These are phyloP conservation scores for Squalus acanthias DNA, from an alignment of 2,797 vertebrate species.

Conservation along the genomic window DNA sequence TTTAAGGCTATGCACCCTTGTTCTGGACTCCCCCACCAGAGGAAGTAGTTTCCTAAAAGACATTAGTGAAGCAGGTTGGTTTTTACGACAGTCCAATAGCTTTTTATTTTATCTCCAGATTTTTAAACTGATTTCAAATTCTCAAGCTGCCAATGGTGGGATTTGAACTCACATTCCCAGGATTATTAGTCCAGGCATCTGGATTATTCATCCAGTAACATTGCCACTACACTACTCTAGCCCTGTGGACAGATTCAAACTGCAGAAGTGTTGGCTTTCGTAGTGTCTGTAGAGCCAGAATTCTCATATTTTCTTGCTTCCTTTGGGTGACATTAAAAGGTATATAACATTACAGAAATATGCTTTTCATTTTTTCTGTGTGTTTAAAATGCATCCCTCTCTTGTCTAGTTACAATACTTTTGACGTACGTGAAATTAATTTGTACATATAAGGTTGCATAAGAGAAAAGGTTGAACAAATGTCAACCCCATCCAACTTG, in stretches of 20 bases:
- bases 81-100: not conserved
- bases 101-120: not conserved
- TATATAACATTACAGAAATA: slow-evolving; percentile 21
- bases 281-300: not conserved
- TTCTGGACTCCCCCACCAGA: not conserved
- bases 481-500: not conserved
- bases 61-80: not conserved
- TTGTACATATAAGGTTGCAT: not conserved
- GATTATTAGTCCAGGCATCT: not conserved
- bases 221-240: not conserved
- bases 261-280: slow-evolving; percentile 9
- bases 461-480: not conserved
- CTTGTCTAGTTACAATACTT: not conserved
- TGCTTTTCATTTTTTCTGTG: slow-evolving; percentile 3
- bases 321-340: slow-evolving; percentile 8
- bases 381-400: slow-evolving; percentile 4
- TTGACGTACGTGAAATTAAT: slow-evolving; percentile 15
- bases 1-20: not conserved
- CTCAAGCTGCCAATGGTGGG: not conserved
- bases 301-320: not conserved
- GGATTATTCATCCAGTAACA: slow-evolving; percentile 1
- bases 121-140: not conserved
- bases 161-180: not conserved
- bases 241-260: not conserved
- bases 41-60: not conserved